Conservation (phyloP, 2,888 invertebrate species). For the Cryptocheilus praepositus region DNA sequence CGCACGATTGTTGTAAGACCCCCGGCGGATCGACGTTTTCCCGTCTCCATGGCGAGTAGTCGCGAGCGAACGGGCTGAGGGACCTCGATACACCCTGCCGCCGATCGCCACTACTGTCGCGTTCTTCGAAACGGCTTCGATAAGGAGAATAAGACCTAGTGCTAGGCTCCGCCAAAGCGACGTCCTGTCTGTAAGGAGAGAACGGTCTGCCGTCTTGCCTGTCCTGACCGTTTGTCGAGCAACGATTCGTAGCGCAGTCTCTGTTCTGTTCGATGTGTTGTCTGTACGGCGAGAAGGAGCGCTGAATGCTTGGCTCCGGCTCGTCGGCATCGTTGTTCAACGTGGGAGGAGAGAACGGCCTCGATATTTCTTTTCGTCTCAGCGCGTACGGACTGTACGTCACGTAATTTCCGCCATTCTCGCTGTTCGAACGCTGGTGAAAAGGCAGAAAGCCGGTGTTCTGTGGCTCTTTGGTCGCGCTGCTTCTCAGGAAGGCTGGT, state of each 20-base stretch:
- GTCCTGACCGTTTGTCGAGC: slow-evolving; percentile 52
- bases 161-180: slow-evolving; percentile 51
- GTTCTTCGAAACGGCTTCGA: slow-evolving; percentile 57
- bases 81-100: slow-evolving; percentile 68
- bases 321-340: slow-evolving; percentile 55
- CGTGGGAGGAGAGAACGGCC: slow-evolving; percentile 65
- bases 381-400: slow-evolving; percentile 71
- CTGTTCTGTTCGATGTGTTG: slow-evolving; percentile 52
- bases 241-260: slow-evolving; percentile 50
- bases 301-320: slow-evolving; percentile 56
- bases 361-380: slow-evolving; percentile 65
- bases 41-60: slow-evolving; percentile 73
- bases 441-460: slow-evolving; percentile 58
- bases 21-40: slow-evolving; percentile 73
- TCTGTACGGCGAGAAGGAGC: slow-evolving; percentile 67
- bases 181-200: slow-evolving; percentile 60
- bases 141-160: slow-evolving; percentile 65
- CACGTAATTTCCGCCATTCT: slow-evolving; percentile 67
- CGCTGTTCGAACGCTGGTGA: slow-evolving; percentile 67
- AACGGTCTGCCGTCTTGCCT: slow-evolving; percentile 51
- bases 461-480: slow-evolving; percentile 61
- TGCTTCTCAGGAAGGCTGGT: slow-evolving; percentile 62
- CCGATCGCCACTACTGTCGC: slow-evolving; percentile 61
- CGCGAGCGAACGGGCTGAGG: slow-evolving; percentile 70
- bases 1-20: slow-evolving; percentile 64